Percentiles rank a stretch among this genome's conserved stretches.
These are phyloP conservation scores for Melolontha melolontha DNA, from an alignment of 2,888 invertebrate genomes.

Conservation along the genomic window DNA sequence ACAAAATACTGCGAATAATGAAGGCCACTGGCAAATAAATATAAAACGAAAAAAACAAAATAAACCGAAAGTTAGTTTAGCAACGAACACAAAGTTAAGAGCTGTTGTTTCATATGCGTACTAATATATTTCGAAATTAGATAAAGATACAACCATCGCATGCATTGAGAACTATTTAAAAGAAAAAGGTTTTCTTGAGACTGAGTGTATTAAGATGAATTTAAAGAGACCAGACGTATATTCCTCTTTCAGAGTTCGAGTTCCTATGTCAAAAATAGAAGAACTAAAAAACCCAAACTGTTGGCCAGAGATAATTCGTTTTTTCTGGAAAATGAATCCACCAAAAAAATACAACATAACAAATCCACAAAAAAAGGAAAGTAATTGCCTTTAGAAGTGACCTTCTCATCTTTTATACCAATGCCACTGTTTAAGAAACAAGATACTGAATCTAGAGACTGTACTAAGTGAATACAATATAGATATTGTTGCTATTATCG, in stretches of 20 bases:
- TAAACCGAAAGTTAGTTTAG: constrained; percentile 3
- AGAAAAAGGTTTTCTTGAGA: not conserved
- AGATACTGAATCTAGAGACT: too few relatives aligned
- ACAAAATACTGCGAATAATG: too few relatives aligned
- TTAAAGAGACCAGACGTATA: constrained; percentile 8
- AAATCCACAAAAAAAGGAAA: too few relatives aligned
- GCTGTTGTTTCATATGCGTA: constrained; percentile 3
- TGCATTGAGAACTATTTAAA: constrained; percentile 3
- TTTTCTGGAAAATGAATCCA: too few relatives aligned
- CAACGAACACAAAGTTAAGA: constrained; percentile 2
- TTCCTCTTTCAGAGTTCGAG: constrained; percentile 8
- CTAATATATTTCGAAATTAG: constrained; percentile 10
- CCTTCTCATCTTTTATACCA: too few relatives aligned
- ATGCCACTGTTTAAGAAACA: too few relatives aligned
- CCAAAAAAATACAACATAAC: too few relatives aligned
- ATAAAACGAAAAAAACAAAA: not conserved
- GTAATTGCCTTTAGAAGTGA: too few relatives aligned
- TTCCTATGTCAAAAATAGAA: not conserved
- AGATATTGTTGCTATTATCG: too few relatives aligned
- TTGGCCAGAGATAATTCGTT: constrained; percentile 1
- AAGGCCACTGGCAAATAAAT: not conserved
- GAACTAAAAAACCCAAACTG: too few relatives aligned
- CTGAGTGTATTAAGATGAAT: not conserved
- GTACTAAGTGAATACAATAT: too few relatives aligned
- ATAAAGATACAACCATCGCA: not conserved